A percentile compares a stretch with the other conserved stretches of the same genome.
These are phyloP conservation scores for Spicauda simplicius DNA, from an alignment of 2,888 invertebrate genomes.

Conservation along the genomic window DNA sequence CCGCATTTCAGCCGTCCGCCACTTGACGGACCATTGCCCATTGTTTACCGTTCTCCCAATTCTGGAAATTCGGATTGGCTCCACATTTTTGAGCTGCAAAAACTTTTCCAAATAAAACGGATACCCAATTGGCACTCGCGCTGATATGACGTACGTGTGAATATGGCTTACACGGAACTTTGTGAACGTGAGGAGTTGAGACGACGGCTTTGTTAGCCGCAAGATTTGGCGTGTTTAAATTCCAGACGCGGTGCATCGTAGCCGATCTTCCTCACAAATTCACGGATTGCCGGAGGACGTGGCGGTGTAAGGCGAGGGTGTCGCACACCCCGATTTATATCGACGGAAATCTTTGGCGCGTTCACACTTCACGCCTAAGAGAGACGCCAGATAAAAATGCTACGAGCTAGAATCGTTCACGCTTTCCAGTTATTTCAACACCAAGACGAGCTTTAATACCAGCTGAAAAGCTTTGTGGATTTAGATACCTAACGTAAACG, in stretches of 20 bases:
- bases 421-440: constrained; percentile 58
- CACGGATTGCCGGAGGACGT: constrained; percentile 64
- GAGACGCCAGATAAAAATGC: constrained; percentile 63
- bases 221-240: constrained; percentile 66
- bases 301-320: constrained; percentile 68
- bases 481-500: neutral
- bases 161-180: constrained; percentile 8
- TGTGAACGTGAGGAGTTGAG: constrained; percentile 29
- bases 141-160: constrained; percentile 20
- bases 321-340: constrained; percentile 76
- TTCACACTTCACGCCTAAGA: constrained; percentile 69
- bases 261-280: constrained; percentile 71
- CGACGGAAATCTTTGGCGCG: constrained; percentile 72
- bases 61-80: constrained; percentile 52
- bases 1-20: constrained; percentile 65
- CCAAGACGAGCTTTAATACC: constrained; percentile 37
- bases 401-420: constrained; percentile 53
- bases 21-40: constrained; percentile 50
- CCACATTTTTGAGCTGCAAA: constrained; percentile 48
- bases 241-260: constrained; percentile 64
- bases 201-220: constrained; percentile 29
- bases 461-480: constrained; percentile 32
- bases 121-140: constrained; percentile 11
- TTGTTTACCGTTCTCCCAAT: constrained; percentile 39
- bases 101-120: constrained; percentile 24